Evolutionary conservation across 92 coral and sea anemone species (phyloP).

Genomic region (Phymanthus crucifer): DNA sequence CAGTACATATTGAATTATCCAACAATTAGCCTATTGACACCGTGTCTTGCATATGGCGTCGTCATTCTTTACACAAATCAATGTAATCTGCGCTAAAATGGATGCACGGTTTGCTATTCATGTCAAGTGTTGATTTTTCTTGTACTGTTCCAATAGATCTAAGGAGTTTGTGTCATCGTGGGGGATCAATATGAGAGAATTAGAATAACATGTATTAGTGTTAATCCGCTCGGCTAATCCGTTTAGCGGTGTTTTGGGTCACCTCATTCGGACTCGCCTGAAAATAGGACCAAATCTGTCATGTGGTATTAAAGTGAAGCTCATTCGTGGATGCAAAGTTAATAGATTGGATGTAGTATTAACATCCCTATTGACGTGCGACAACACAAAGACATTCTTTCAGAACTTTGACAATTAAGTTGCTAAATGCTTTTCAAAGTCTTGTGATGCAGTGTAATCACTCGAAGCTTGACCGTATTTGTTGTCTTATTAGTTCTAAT

Average conservation of each 20-base stretch:
- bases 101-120: not conserved
- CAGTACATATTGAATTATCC: conserved; percentile 1
- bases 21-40: conserved; percentile 15
- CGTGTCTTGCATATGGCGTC: conserved; percentile 4
- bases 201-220: conserved; percentile 10
- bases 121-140: not conserved
- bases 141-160: not conserved
- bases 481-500: conserved; percentile 30
- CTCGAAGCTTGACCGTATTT: conserved; percentile 22
- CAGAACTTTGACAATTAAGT: not conserved
- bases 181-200: conserved; percentile 17
- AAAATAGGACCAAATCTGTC: not conserved
- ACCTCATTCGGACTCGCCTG: conserved; percentile 8
- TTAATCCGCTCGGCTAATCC: conserved; percentile 30
- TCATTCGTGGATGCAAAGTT: not conserved
- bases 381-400: not conserved
- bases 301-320: conserved; percentile 2
- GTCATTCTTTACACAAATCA: conserved; percentile 8
- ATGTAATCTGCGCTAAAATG: conserved; percentile 5
- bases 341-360: conserved; percentile 11
- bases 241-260: conserved; percentile 23
- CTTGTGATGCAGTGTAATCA: conserved; percentile 5
- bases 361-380: not conserved
- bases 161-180: conserved; percentile 18
- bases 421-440: conserved; percentile 17